A percentile compares a stretch with the other conserved stretches of the same genome.
Evolutionary conservation across 1,140 invertebrate genomes (phyloP).

Genomic region (Campoletis sonorensis): DNA sequence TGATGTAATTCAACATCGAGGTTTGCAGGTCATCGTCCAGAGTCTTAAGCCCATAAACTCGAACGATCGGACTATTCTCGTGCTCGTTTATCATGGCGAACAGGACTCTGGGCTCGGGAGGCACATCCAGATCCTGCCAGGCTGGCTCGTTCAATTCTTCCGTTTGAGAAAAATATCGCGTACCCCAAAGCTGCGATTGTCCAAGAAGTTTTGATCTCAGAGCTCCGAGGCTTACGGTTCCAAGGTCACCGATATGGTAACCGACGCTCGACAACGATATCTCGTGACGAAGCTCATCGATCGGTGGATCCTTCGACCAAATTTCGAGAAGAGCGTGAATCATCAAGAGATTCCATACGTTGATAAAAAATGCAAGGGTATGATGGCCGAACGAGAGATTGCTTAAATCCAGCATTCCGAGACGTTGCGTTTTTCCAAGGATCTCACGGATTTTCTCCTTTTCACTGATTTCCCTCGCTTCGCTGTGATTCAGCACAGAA

Average conservation of each 20-base stretch:
- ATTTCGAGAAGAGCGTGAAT: slow-evolving; percentile 62
- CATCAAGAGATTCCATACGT: slow-evolving; percentile 71
- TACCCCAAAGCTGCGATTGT: slow-evolving; percentile 48
- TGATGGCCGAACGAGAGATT: slow-evolving; percentile 69
- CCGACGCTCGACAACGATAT: slow-evolving; percentile 65
- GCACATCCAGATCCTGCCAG: slow-evolving; percentile 70
- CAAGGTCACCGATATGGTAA: slow-evolving; percentile 71
- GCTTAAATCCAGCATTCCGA: slow-evolving; percentile 66
- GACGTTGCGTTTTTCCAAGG: slow-evolving; percentile 62
- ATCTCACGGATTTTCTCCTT: slow-evolving; percentile 55
- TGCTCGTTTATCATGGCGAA: slow-evolving; percentile 70
- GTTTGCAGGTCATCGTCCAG: slow-evolving; percentile 61
- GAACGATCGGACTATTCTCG: slow-evolving; percentile 62
- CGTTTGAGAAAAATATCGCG: slow-evolving; percentile 56
- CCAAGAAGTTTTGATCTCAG: slow-evolving; percentile 67
- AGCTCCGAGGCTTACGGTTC: slow-evolving; percentile 66
- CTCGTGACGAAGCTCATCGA: slow-evolving; percentile 58
- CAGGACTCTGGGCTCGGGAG: slow-evolving; percentile 65
- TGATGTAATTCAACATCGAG: slow-evolving; percentile 58
- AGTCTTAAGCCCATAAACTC: slow-evolving; percentile 60
- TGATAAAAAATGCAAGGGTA: slow-evolving; percentile 70
- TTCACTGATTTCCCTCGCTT: slow-evolving; percentile 53
- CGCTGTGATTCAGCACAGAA: slow-evolving; percentile 47
- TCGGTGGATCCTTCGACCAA: slow-evolving; percentile 59
- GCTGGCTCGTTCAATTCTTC: slow-evolving; percentile 69